Conservation (phyloP, 1,140 invertebrate species). For the Dinoponera quadriceps region DNA sequence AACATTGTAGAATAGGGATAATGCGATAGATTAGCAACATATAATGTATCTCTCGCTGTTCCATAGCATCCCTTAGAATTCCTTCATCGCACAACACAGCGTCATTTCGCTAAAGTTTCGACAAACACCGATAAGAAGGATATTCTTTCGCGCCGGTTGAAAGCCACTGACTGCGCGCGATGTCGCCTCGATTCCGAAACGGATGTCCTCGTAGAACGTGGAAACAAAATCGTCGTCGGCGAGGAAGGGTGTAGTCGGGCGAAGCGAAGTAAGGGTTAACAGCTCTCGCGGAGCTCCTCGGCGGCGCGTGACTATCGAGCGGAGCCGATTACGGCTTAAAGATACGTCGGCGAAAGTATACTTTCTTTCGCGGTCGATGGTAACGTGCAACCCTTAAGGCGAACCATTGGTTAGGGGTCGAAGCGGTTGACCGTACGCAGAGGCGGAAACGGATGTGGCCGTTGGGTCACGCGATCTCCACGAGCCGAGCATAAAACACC, state of each 20-base stretch:
- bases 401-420: slow-evolving; percentile 76
- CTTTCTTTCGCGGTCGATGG: slow-evolving; percentile 77
- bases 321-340: slow-evolving; percentile 72
- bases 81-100: too few relatives aligned
- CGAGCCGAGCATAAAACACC: slow-evolving; percentile 80
- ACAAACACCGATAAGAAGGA: background rate
- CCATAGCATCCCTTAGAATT: too few relatives aligned
- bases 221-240: slow-evolving; percentile 7
- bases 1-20: too few relatives aligned
- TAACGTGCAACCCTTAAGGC: slow-evolving; percentile 77
- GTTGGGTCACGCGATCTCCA: slow-evolving; percentile 80
- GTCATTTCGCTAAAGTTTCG: too few relatives aligned
- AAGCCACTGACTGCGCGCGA: background rate
- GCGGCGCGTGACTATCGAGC: slow-evolving; percentile 70
- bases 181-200: background rate
- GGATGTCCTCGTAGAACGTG: background rate
- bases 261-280: slow-evolving; percentile 32
- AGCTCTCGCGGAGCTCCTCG: slow-evolving; percentile 32
- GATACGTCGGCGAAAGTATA: slow-evolving; percentile 77
- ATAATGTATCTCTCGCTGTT: too few relatives aligned
- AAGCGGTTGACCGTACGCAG: slow-evolving; percentile 80
- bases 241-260: background rate
- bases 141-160: background rate
- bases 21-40: too few relatives aligned
- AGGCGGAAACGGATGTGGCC: slow-evolving; percentile 80